These are phyloP conservation scores for Tachina grossa DNA, from an alignment of 2,888 invertebrate species.

Conservation along the genomic window DNA sequence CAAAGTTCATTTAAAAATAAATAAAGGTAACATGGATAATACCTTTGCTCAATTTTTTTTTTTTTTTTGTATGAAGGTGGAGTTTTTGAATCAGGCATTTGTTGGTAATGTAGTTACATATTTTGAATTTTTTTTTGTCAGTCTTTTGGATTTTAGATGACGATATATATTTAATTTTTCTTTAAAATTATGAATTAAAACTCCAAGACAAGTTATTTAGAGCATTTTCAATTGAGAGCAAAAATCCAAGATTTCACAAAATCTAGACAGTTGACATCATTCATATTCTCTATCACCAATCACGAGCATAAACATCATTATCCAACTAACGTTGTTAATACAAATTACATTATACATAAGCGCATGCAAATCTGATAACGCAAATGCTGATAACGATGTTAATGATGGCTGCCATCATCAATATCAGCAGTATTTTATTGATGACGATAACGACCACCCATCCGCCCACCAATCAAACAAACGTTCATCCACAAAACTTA, in stretches of 20 bases:
- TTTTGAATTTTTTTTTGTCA: too few species aligned
- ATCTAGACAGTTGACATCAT: not conserved
- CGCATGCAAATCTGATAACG: not conserved
- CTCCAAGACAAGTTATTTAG: not conserved
- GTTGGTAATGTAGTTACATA: too few species aligned
- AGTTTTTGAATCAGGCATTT: too few species aligned
- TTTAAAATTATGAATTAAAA: too few species aligned
- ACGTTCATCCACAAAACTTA: constrained; percentile 22
- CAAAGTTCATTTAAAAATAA: too few species aligned
- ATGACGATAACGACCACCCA: constrained; percentile 49
- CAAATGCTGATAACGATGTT: not conserved
- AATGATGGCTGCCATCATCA: constrained; percentile 55
- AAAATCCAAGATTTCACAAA: not conserved
- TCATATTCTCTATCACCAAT: constrained; percentile 12
- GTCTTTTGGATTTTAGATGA: too few species aligned
- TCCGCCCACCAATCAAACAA: constrained; percentile 40
- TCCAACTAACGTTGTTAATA: constrained; percentile 29
- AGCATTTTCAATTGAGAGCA: not conserved
- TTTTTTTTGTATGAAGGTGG: too few species aligned
- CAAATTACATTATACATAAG: constrained; percentile 16
- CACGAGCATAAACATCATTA: constrained; percentile 21
- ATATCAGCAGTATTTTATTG: constrained; percentile 50
- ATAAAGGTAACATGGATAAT: too few species aligned
- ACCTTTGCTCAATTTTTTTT: too few species aligned
- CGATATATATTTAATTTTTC: too few species aligned